These are phyloP conservation scores for Phenganax marumi DNA, from an alignment of 92 coral and sea anemone genomes.

Conservation along the genomic window DNA sequence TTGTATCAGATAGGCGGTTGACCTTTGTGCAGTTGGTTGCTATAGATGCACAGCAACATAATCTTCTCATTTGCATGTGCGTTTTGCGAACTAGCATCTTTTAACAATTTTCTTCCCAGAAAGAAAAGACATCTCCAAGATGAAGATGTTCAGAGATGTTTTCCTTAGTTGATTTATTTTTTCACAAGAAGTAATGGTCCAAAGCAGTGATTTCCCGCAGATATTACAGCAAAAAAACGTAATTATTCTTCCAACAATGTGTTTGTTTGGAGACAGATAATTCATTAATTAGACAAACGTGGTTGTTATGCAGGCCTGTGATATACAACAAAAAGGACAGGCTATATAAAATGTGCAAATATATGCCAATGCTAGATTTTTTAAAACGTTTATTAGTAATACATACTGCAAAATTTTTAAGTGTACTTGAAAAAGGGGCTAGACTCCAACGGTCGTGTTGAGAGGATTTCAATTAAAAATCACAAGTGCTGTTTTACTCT, in stretches of 20 bases:
- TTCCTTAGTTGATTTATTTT: background rate
- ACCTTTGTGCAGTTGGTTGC: conserved; percentile 36
- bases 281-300: conserved; percentile 34
- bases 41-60: conserved; percentile 14
- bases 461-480: background rate
- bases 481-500: background rate
- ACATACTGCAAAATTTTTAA: background rate
- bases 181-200: background rate
- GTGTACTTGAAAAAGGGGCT: background rate
- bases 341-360: background rate
- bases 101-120: background rate
- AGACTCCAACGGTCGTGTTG: background rate
- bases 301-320: conserved; percentile 1
- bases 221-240: conserved; percentile 16
- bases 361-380: background rate
- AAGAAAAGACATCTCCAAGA: background rate
- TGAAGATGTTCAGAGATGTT: background rate
- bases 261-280: conserved; percentile 31
- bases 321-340: background rate
- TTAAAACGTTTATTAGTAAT: background rate
- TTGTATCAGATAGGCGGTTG: conserved; percentile 1
- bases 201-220: background rate
- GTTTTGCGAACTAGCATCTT: background rate
- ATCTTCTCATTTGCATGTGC: background rate
- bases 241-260: conserved; percentile 3